Evolutionary conservation across 1,140 invertebrate genomes (phyloP).

Genomic region (Megalopta genalis): DNA sequence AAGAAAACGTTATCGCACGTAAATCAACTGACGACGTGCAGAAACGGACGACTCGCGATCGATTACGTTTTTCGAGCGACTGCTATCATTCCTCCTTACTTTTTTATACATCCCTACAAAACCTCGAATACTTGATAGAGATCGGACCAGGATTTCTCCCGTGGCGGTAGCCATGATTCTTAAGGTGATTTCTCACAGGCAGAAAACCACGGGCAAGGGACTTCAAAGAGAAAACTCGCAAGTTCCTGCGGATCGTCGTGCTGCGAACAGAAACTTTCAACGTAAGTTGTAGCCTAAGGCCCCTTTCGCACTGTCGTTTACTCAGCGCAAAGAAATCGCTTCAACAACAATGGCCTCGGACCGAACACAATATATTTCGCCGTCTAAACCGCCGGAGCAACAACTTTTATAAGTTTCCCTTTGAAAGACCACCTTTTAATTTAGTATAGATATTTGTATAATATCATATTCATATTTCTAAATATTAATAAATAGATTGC

Average conservation of each 20-base stretch:
- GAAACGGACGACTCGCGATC: background rate
- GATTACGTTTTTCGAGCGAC: background rate
- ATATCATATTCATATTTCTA: too few relatives aligned
- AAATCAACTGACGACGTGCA: background rate
- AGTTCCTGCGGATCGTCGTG: constrained; percentile 66
- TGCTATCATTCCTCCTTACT: background rate
- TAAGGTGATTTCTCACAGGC: constrained; percentile 57
- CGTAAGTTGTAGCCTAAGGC: constrained; percentile 64
- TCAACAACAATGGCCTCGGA: background rate
- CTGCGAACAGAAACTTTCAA: constrained; percentile 70
- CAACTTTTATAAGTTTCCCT: background rate
- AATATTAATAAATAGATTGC: too few relatives aligned
- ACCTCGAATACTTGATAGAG: constrained; percentile 37
- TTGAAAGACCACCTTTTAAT: background rate
- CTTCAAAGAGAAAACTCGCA: constrained; percentile 62
- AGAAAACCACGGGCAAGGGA: constrained; percentile 59
- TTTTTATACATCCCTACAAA: background rate
- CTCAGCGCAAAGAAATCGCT: constrained; percentile 3
- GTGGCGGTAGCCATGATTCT: constrained; percentile 63
- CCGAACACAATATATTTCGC: background rate
- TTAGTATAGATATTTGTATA: background rate
- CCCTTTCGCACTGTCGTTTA: constrained; percentile 1
- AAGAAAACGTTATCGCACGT: constrained; percentile 1
- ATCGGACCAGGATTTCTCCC: constrained; percentile 37
- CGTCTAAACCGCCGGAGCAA: background rate